Evolutionary conservation across 2,888 invertebrate genomes (phyloP), one percentile per base, ranked within the genome.

Genomic region (Eupithecia dodoneata): DNA sequence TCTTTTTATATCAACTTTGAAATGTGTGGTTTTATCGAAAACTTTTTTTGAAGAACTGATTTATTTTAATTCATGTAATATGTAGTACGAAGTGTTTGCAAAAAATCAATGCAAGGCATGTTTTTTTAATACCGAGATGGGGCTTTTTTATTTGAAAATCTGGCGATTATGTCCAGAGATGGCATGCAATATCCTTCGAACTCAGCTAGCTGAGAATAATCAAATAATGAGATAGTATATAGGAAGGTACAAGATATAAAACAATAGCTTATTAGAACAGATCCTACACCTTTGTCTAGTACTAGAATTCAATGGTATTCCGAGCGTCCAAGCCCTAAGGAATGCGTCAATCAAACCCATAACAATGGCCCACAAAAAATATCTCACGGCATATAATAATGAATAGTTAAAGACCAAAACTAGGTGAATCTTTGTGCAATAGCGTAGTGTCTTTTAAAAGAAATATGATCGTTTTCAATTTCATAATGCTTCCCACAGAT

Each of bases 361-460:
- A 93, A 94, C 94, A 94, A 94, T 94, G 84, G 90, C 83, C 82
- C 81, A 88, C 92, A 93, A 94, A 93, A 93, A 93, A 87, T 86
- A 84, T 94, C 95, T 90, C 95, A 95, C 95, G 94, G 93, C 93
- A 93, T 91, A 92, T 90, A 93, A 92, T 90, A 93, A 94, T 94
- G 94, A 94, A 95, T 94, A 94, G 94, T 87, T 93, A 92, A 93
- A 92, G 89, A 91, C 94, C 92, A 94, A 94, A 95, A 95, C 94
- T 95, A 95, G 95, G 95, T 94, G 95, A 94, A 95, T 95, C 95
- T 93, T 94, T 94, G 94, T 94, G 94, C 94, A 95, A 95, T 90
- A 88, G 91, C 86, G 89, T 87, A 84, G 93, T 92, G 93, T 93
- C 92, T 94, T 94, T 94, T 94, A 93, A 93, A 94, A 94, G 94